Percentiles rank a stretch among this genome's conserved stretches.
These are phyloP conservation scores for Forpus xanthops DNA, from an alignment of 2,797 vertebrate genomes.

Conservation along the genomic window DNA sequence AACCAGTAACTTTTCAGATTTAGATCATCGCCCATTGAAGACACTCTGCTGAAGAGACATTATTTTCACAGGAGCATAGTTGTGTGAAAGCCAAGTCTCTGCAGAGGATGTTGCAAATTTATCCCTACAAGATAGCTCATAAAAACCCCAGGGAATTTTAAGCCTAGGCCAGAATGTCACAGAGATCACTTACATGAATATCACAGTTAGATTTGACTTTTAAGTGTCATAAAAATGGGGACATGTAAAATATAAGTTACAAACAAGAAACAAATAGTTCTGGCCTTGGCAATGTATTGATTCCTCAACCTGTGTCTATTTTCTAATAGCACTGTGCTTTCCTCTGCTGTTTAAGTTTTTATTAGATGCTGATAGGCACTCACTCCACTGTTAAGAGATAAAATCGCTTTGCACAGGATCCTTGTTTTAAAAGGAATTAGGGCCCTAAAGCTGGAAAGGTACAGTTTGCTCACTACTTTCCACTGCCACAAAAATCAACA, in stretches of 20 bases:
- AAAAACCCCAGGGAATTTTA: not conserved
- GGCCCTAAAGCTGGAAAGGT: not conserved
- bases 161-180: not conserved
- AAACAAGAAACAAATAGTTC: not conserved
- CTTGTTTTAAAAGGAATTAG: slow-evolving; percentile 48
- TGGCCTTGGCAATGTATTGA: not conserved
- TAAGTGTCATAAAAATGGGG: not conserved
- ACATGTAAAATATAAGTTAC: not conserved
- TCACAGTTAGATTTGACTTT: not conserved
- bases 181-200: not conserved
- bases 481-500: not conserved
- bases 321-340: not conserved
- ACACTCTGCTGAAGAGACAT: not conserved
- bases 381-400: slow-evolving; percentile 24
- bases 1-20: not conserved
- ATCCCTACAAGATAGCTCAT: not conserved
- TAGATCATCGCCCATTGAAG: not conserved
- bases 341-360: slow-evolving; percentile 6
- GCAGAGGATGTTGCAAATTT: not conserved
- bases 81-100: not conserved
- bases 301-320: not conserved
- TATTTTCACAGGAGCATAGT: not conserved
- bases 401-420: slow-evolving; percentile 30
- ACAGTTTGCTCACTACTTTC: slow-evolving; percentile 23
- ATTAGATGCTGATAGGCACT: slow-evolving; percentile 18